Percentiles rank a stretch among this genome's conserved stretches.
Evolutionary conservation across 2,797 vertebrate genomes (phyloP).

Genomic region (Gorsachius magnificus): DNA sequence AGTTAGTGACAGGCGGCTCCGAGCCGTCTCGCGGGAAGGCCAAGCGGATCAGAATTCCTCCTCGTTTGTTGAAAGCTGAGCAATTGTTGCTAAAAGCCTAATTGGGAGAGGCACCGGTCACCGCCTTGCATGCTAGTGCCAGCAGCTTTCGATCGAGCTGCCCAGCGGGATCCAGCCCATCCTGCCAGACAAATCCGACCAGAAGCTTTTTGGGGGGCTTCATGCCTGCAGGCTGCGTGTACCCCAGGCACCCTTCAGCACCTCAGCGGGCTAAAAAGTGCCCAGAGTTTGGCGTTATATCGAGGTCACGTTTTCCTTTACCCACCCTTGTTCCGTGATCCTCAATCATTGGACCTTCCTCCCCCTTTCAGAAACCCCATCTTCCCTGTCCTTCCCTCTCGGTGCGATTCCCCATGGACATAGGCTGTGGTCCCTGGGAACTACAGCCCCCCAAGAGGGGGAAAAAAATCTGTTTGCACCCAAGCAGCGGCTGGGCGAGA

Average conservation of each 20-base stretch:
- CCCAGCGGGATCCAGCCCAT: not conserved
- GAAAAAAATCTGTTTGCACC: no score
- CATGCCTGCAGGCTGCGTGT: no score
- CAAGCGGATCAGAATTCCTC: not conserved
- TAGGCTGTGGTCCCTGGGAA: not conserved
- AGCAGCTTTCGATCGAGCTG: not conserved
- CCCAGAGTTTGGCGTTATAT: not conserved
- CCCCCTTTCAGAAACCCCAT: not conserved
- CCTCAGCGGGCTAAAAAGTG: not conserved
- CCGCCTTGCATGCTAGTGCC: fast-evolving
- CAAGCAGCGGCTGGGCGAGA: not conserved
- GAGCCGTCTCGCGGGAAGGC: not conserved
- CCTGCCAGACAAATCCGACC: not conserved
- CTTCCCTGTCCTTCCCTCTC: not conserved
- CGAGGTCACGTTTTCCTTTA: fast-evolving
- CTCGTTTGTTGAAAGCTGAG: not conserved
- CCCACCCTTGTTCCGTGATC: not conserved
- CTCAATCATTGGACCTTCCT: not conserved
- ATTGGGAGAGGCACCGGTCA: not conserved
- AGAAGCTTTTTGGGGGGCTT: not conserved
- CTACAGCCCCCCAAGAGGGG: fast-evolving
- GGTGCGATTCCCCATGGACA: not conserved
- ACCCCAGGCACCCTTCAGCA: not conserved
- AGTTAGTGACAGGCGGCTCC: not conserved
- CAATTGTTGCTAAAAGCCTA: not conserved